phyloP scores from a whole-genome alignment of 1,140 invertebrate species.

The Bombus terrestris region DNA sequence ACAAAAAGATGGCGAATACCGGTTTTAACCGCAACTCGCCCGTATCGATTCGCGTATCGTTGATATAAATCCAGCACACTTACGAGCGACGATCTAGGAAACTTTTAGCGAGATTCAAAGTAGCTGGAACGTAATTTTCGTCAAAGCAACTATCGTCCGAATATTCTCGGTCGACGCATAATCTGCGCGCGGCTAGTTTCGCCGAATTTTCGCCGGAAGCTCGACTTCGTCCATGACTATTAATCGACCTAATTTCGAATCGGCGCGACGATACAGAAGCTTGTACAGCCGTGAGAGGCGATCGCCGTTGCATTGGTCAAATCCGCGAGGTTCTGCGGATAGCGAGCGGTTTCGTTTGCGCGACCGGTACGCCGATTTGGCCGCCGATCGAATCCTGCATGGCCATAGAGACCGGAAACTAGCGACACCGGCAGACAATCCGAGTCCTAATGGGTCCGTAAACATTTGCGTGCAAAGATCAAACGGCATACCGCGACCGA shows the following conservation, averaged over 20 bases:
- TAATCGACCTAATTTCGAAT: slow-evolving; percentile 43
- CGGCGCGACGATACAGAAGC: not conserved
- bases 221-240: not conserved
- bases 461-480: slow-evolving; percentile 73
- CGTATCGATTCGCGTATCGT: too few species aligned
- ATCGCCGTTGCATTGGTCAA: slow-evolving; percentile 53
- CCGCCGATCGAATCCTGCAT: not conserved
- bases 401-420: slow-evolving; percentile 1
- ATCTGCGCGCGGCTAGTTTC: not conserved
- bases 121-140: not conserved
- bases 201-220: not conserved
- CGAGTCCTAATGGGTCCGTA: slow-evolving; percentile 75
- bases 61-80: too few species aligned
- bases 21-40: too few species aligned
- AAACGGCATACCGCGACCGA: slow-evolving; percentile 57
- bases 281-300: not conserved
- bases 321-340: slow-evolving; percentile 21
- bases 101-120: too few species aligned
- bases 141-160: not conserved
- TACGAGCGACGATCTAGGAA: too few species aligned
- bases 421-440: slow-evolving; percentile 39
- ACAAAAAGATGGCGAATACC: too few species aligned
- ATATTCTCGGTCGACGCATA: not conserved
- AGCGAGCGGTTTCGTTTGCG: slow-evolving; percentile 35
- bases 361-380: slow-evolving; percentile 24